A percentile compares a stretch with the other conserved stretches of the same genome.
These are phyloP conservation scores for Peromyscus nudipes DNA, from an alignment of 2,797 vertebrate species.

Conservation along the genomic window DNA sequence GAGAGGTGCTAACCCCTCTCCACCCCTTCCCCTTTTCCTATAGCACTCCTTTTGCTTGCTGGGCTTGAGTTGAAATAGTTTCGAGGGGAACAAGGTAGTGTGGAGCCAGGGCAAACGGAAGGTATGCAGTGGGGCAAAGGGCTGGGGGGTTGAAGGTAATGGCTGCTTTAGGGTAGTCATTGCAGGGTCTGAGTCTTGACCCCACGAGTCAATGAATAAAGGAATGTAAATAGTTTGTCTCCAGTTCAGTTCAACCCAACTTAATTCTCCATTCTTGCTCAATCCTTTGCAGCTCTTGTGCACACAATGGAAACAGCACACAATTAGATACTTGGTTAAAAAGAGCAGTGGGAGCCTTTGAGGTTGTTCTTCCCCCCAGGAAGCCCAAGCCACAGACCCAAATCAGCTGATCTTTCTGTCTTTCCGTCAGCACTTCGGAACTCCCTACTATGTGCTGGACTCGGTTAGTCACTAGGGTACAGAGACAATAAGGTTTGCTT, in stretches of 20 bases:
- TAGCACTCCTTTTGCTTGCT: conserved; percentile 61
- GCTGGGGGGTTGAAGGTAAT: conserved; percentile 32
- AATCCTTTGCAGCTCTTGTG: conserved; percentile 52
- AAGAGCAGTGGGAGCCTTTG: conserved; percentile 44
- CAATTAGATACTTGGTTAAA: conserved; percentile 50
- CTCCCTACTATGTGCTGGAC: neutral
- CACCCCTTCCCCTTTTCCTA: conserved; percentile 38
- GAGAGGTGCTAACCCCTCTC: conserved; percentile 59
- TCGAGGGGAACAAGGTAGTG: conserved; percentile 38
- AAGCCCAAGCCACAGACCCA: conserved; percentile 37
- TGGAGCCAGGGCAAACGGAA: conserved; percentile 27
- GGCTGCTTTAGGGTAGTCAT: neutral
- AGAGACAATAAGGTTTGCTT: conserved; percentile 47
- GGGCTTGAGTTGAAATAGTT: conserved; percentile 58
- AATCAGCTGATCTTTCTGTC: conserved; percentile 10
- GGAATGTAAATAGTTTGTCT: conserved; percentile 48
- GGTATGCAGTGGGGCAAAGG: conserved; percentile 15
- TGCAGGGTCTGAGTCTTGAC: conserved; percentile 39
- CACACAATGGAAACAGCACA: conserved; percentile 13
- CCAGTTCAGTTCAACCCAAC: conserved; percentile 13
- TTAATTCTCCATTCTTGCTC: conserved; percentile 55
- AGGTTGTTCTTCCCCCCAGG: conserved; percentile 32
- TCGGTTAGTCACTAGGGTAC: neutral
- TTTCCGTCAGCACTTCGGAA: conserved; percentile 49
- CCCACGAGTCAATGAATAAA: conserved; percentile 60